Evolutionary conservation across 2,113 vertebrate species (phyloP), one percentile per base, ranked within the genome.

Genomic region (Ibidorhyncha struthersii): DNA sequence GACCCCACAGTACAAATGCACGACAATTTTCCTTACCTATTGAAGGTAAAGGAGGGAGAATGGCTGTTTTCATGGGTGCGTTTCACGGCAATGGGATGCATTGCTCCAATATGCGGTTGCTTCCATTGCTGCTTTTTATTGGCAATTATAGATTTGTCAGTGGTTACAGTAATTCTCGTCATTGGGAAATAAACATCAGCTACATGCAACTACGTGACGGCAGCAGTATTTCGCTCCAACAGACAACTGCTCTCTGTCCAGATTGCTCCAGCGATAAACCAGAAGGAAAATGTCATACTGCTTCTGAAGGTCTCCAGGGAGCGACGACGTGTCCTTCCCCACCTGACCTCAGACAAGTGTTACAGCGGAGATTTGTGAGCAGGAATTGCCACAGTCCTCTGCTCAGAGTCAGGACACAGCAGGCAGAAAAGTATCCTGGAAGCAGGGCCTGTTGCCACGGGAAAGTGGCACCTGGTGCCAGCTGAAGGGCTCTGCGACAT

Each of bases 291-390:
- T 47, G 32, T 85, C 82, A 47, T 9, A 47, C 6, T 1, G 3
- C 43, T 72, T 49, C 59, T 3, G 1, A 38, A 82, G 52, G 53
- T 76, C 74, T 90, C 66, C 47, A 50, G 73, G 63, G 69, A 71
- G 8, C 1, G 0, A 40, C 0, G 0, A 27, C 0, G 1, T 30
- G 34, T 43, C 49, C 53, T 70, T 27, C 66, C 26, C 43, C 8
- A 40, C 6, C 10, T 2, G 4, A 65, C 22, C 52, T 47, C 53
- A 63, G 62, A 26, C 53, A n/a, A 82, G 38, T 6, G 1, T n/a
- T 23, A 23, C 0, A 0, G 50, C 1, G 6, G 23, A 52, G 53
- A 14, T 89, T n/a, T 88, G 23, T 49, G 63, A 82, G 18, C 26
- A 71, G 89, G 69, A 83, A 40, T 43, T 77, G 34, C 15, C 49